Evolutionary conservation across 2,797 vertebrate genomes (phyloP), one percentile per base, ranked within the genome.

Genomic region (Acanthurus lineatus): DNA sequence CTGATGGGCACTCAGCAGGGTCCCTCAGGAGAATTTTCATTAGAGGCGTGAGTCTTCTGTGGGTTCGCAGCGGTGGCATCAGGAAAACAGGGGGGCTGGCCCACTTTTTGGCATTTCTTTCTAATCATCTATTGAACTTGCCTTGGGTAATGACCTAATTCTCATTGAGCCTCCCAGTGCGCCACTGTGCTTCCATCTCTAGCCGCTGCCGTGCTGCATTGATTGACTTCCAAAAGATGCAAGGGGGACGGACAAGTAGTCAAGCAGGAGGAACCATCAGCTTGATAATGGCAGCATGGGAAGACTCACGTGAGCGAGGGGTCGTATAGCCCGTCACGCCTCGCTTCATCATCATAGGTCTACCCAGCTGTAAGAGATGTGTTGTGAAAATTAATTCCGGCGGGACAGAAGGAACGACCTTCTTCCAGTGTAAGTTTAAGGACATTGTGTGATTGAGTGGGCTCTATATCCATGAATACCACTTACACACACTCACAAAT

Each of bases 141-240:
- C 90, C 81, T 67, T 49, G 84, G 89, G 92, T 90, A 93, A 90
- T 86, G 92, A 94, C 93, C 94, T 89, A 91, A 89, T 93, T 95
- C 84, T 89, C 76, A 93, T 79, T 91, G 87, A 88, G 87, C 77
- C 76, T 92, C 77, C 79, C 85, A 86, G 74, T 63, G 77, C 54
- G 51, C 70, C 77, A 67, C 67, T 79, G 75, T 68, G 82, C 84
- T 76, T 85, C 81, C 66, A 4, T 72, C 54, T 66, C 66, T n/a
- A 67, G 71, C 72, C 59, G 52, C 67, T 62, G 73, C 78, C 73
- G 77, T 62, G 10, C 76, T 66, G 76, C 72, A 78, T 87, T 90
- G 74, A 89, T 76, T 59, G 44, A 72, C 79, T 83, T 71, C 79
- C 83, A 85, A 84, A 76, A 70, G 62, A 88, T 48, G 74, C 69